These are phyloP conservation scores for Myoxocephalus aenaeus DNA, from an alignment of 2,797 vertebrate genomes.

Conservation along the genomic window DNA sequence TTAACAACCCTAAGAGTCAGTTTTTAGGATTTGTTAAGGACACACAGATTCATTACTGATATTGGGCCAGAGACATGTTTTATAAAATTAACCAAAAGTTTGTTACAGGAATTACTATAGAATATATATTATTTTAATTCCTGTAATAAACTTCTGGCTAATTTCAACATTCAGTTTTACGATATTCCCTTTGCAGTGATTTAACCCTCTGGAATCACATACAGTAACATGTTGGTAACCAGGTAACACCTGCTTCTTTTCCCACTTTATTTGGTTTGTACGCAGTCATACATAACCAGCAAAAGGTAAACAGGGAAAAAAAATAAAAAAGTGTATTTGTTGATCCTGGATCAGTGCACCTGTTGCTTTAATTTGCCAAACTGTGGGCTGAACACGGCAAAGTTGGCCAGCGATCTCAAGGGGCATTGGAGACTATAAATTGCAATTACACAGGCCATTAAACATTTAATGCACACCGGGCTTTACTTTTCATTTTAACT, in stretches of 20 bases:
- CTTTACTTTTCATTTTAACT: slow-evolving; percentile 22
- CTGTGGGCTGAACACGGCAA: slow-evolving; percentile 45
- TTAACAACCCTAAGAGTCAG: too few relatives aligned
- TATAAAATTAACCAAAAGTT: too few relatives aligned
- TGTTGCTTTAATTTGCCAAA: slow-evolving; percentile 56
- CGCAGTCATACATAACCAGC: neutral
- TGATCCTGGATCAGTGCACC: neutral
- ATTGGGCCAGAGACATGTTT: too few relatives aligned
- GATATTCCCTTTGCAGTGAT: slow-evolving; percentile 23
- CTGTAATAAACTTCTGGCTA: too few relatives aligned
- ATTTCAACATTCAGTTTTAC: too few relatives aligned
- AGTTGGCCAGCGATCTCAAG: slow-evolving; percentile 50
- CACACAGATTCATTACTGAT: too few relatives aligned
- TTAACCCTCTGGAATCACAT: too few relatives aligned
- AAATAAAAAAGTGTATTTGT: neutral
- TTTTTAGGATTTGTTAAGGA: too few relatives aligned
- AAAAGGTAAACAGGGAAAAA: neutral
- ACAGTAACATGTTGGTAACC: too few relatives aligned
- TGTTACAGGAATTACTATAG: too few relatives aligned
- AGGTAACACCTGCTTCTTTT: neutral
- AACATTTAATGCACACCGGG: slow-evolving; percentile 28
- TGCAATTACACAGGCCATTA: slow-evolving; percentile 43
- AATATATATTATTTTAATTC: too few relatives aligned
- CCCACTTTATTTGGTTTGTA: neutral
- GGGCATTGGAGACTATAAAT: slow-evolving; percentile 75